Evolutionary conservation across 2,113 vertebrate species (phyloP), one percentile per base, ranked within the genome.

Genomic region (Sciurus niger): DNA sequence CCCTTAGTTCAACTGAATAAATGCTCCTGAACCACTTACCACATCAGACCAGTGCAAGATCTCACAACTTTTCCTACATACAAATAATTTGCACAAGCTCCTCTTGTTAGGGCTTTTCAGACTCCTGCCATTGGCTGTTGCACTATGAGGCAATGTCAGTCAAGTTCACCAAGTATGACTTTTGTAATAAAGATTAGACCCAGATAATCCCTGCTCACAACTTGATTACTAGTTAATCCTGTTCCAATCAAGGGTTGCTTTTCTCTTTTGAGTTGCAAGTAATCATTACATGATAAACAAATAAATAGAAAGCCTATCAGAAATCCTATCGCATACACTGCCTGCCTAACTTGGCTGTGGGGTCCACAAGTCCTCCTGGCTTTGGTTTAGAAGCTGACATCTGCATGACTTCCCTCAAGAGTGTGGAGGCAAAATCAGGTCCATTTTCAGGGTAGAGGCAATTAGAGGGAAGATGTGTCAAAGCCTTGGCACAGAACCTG

Each of bases 261-360:
- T 95, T 93, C 74, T 95, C 82, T 37, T 86, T 51, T 73, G 86
- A 92, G 76, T 97, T 37, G 46, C 34, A 84, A 53, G 40, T 14
- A 67, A 58, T 87, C 53, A 32, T 65, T 72, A 24, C 5, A 32
- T 68, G 84, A 74, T 67, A 72, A 94, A 80, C 24, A 17, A 74
- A 68, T 84, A 43, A 67, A n/a, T 6, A 20, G 77, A 55, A 63
- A 63, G 14, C 24, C 80, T 82, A 9, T n/a, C 58, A 30, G 40
- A 90, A 87, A 85, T 12, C 11, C 28, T 32, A 43, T 17, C 93
- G 12, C 24, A 2, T 0, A 4, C 8, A 18, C 37, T 51, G 5
- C 4, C 34, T 34, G 8, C 1, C 40, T 9, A 53, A 3, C 3
- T 0, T 3, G 25, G 40, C 40, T 37, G 4, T 17, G 34, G 79